Evolutionary conservation across 1,140 invertebrate species (phyloP), one percentile per base, ranked within the genome.

Genomic region (Aphaenogaster floridana): DNA sequence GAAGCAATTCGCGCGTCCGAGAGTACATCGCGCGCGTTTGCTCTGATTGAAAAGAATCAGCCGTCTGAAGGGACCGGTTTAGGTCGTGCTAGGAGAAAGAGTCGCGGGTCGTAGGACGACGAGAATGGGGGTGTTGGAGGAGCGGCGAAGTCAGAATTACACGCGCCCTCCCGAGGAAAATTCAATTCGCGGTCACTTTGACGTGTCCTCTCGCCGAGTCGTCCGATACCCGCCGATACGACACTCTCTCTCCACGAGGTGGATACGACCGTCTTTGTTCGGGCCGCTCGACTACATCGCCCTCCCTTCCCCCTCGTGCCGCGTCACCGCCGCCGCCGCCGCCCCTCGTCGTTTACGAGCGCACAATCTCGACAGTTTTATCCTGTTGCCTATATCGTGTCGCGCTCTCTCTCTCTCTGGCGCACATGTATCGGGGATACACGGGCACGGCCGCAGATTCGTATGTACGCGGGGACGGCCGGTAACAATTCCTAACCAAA

Each of bases 401-500:
- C 68, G 74, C 61, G 36, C n/a, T 74, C 48, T 69, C 72, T 48
- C 63, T 39, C 52, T 78, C 72, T 66, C 72, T 86, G 45, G 39
- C 34, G 57, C 77, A 71, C 78, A 85, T 87, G 66, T 74, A 74
- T 72, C 78, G n/a, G 57, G 21, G 71, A 28, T 79, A 86, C 81
- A 89, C 86, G 74, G 64, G 72, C 83, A 76, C 45, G 39, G 54
- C 63, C 80, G 89, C 90, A 91, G 86, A 86, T 91, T 88, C 89
- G 90, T 91, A 90, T 84, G 89, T 87, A 52, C 61, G 66, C 69
- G 13, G 69, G 54, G 80, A 28, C 80, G 88, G 89, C 91, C 91
- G 92, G 94, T 93, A 94, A 94, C 92, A 94, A 94, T 94, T 94
- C 93, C 92, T 93, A 92, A 93, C 94, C 92, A 94, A 95, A 94